These are phyloP conservation scores for Myotis lucifugus DNA, from an alignment of 2,113 vertebrate genomes.

Conservation along the genomic window DNA sequence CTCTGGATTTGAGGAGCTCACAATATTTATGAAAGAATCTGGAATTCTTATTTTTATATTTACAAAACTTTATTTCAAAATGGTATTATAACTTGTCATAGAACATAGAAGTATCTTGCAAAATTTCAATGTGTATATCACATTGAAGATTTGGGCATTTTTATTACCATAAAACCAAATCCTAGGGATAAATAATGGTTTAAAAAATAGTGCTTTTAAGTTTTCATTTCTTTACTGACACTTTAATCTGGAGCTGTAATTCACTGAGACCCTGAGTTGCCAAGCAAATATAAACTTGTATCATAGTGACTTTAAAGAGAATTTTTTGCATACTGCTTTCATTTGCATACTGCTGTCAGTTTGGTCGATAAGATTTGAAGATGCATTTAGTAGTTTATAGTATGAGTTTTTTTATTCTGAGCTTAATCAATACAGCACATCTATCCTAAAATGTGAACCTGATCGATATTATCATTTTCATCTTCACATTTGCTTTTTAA, in stretches of 20 bases:
- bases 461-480: conserved; percentile 48
- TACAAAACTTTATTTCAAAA: conserved; percentile 16
- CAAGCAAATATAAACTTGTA: conserved; percentile 2
- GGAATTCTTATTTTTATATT: not conserved
- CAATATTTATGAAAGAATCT: not conserved
- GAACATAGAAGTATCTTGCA: not conserved
- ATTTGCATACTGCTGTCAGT: not conserved
- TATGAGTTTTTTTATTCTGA: conserved; percentile 23
- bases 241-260: not conserved
- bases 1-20: not conserved
- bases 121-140: not conserved
- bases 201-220: not conserved
- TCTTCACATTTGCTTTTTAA: conserved; percentile 63
- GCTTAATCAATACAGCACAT: conserved; percentile 34
- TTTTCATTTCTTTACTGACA: conserved; percentile 28
- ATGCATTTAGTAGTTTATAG: conserved; percentile 40
- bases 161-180: conserved; percentile 1
- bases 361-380: conserved; percentile 41
- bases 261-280: not conserved
- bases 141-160: not conserved
- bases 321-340: conserved; percentile 38
- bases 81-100: not conserved
- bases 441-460: conserved; percentile 37
- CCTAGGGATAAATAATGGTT: not conserved
- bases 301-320: conserved; percentile 20